phyloP scores from a whole-genome alignment of 1,140 invertebrate species.

The Macrotrachela quadricornifera region DNA sequence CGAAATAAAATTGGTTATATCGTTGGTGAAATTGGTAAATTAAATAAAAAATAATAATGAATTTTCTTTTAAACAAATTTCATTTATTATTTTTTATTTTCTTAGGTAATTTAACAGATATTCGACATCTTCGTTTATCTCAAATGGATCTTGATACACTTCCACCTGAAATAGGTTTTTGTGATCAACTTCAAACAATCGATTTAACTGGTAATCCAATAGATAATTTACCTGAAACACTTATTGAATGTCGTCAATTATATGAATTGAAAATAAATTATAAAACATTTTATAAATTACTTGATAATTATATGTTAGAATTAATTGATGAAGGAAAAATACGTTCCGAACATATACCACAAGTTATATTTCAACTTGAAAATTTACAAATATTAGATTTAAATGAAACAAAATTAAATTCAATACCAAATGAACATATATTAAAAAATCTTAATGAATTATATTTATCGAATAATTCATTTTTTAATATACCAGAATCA shows the following conservation, averaged over 20 bases:
- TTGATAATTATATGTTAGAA: slow-evolving; percentile 23
- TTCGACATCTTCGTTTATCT: slow-evolving; percentile 21
- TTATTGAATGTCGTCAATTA: slow-evolving; percentile 22
- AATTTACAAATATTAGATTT: slow-evolving; percentile 21
- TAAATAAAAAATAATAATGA: neutral
- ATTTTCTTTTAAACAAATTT: neutral
- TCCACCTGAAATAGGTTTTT: slow-evolving; percentile 27
- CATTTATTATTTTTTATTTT: neutral
- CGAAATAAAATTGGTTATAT: slow-evolving; percentile 25
- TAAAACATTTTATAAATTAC: slow-evolving; percentile 19
- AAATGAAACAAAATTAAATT: slow-evolving; percentile 26
- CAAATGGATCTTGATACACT: slow-evolving; percentile 25
- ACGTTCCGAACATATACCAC: slow-evolving; percentile 27
- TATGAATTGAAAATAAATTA: slow-evolving; percentile 21
- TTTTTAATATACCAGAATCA: slow-evolving; percentile 17
- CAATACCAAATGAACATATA: slow-evolving; percentile 18
- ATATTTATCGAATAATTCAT: slow-evolving; percentile 22
- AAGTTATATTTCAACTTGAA: slow-evolving; percentile 27
- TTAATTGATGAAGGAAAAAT: slow-evolving; percentile 26
- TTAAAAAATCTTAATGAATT: slow-evolving; percentile 19
- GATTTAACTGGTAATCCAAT: slow-evolving; percentile 28
- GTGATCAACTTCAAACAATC: slow-evolving; percentile 24
- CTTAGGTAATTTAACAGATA: slow-evolving; percentile 17
- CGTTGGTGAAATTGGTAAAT: slow-evolving; percentile 18
- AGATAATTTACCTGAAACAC: slow-evolving; percentile 24